A percentile compares a stretch with the other conserved stretches of the same genome.
Conservation (phyloP, 2,113 vertebrate genomes). For the Crotalus viridis region DNA sequence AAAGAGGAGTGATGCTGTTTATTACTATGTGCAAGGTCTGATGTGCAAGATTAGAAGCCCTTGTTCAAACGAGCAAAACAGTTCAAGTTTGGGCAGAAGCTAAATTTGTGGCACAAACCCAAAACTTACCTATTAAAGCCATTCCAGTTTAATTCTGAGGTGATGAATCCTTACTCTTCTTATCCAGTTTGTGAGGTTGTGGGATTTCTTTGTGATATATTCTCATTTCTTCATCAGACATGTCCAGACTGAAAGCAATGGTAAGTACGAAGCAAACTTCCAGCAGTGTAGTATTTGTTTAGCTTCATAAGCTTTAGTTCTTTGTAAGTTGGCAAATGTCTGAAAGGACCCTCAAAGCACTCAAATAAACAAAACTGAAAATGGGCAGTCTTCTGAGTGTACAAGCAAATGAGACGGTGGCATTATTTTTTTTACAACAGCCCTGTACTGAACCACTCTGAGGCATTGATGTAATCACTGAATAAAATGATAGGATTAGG, state of each 20-base stretch:
- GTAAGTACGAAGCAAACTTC: constrained; percentile 33
- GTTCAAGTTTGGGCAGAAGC: constrained; percentile 34
- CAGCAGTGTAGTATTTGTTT: constrained; percentile 25
- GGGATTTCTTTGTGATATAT: constrained; percentile 43
- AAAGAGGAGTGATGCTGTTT: background rate
- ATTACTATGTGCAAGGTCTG: background rate
- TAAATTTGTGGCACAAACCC: background rate
- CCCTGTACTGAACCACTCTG: constrained; percentile 50
- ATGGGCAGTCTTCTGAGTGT: constrained; percentile 49
- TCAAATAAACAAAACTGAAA: constrained; percentile 53
- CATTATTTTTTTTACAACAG: constrained; percentile 45
- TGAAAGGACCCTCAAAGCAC: constrained; percentile 35
- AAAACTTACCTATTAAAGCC: constrained; percentile 37
- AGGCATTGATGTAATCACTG: constrained; percentile 49
- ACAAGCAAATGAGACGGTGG: constrained; percentile 49
- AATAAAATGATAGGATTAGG: constrained; percentile 40
- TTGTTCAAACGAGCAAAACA: background rate
- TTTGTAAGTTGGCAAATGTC: constrained; percentile 48
- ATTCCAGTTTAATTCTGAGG: constrained; percentile 29
- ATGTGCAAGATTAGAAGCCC: background rate
- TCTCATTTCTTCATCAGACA: constrained; percentile 34
- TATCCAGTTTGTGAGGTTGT: constrained; percentile 47
- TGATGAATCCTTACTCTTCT: constrained; percentile 40
- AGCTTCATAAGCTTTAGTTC: constrained; percentile 17
- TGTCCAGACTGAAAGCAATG: constrained; percentile 41